Base-by-base conservation (phyloP, 2,888 invertebrate genomes). In the Mallateleia sp. region DNA sequence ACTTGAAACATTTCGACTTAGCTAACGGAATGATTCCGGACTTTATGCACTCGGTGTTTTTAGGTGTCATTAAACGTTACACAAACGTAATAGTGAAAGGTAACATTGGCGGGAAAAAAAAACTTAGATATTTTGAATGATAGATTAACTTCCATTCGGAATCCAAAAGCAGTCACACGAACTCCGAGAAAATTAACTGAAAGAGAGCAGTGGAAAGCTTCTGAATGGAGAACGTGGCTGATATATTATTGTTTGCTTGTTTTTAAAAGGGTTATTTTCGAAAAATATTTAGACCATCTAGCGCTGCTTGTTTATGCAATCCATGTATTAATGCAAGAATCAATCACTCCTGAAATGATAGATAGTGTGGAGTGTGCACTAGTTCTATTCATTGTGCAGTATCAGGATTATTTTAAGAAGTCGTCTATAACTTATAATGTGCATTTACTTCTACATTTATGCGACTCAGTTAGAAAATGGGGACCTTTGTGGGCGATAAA, bases 401-500 rank as follows among this genome's bases (percentile, higher is more conserved):
- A 28, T 52, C 22, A 72, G 58, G 22, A 45, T 7, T 56, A 38
- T 28, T 72, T 58, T 45, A 15, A 22, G 1, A 58, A 56, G 28
- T 56, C 58, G 7, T 58, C 45, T 11, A 58, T 72, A 20, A 58
- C 28, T 20, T 77, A 66, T 22, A 77, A 77, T 24, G 7, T 77
- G 8, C 56, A 77, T 42, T 56, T 77, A 24, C 9, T 77, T 1
- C 34, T 77, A 15, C 77, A 77, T 32, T n/a, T 77, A n/a, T 42
- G 54, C 24, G 28, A 66, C 14, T 18, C 42, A n/a, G 56, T 77
- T n/a, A 24, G 18, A 50, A 77, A 66, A 18, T 79, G 67, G 67
- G 78, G 69, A 7, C 78, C 58, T 25, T 79, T 79, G 22, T 79
- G 69, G 69, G 58, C 28, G 0, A 64, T 74, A 9, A 81, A 81